phyloP scores from a whole-genome alignment of 2,113 vertebrate species.

The Balaeniceps rex region DNA sequence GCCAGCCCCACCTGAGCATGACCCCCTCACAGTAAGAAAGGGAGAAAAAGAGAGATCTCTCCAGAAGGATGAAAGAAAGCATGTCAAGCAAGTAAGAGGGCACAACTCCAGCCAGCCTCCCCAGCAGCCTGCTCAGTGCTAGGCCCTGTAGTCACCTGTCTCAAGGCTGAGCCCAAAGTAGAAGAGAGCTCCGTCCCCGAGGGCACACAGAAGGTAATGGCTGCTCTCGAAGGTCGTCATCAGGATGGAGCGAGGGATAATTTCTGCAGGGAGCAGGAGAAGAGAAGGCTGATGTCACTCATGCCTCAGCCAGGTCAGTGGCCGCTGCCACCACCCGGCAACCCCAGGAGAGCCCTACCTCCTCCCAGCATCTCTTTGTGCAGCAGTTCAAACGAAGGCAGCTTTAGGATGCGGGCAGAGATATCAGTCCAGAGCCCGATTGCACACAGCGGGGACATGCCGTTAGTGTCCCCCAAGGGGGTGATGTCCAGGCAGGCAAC shows the following conservation, averaged over 20 bases:
- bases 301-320: fast-evolving
- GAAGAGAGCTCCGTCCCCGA: constrained; percentile 98
- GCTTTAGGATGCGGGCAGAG: constrained; percentile 91
- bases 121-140: neutral
- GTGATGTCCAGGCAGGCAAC: constrained; percentile 98
- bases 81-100: neutral
- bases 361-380: constrained; percentile 99
- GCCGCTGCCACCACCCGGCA: neutral
- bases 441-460: constrained; percentile 91
- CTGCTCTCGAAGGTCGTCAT: constrained; percentile 99
- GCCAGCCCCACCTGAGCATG: neutral
- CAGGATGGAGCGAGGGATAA: constrained; percentile 97
- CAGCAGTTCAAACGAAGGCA: constrained; percentile 91
- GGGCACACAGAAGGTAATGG: constrained; percentile 94
- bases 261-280: constrained; percentile 75
- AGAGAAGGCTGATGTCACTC: neutral
- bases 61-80: neutral
- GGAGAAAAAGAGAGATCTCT: neutral
- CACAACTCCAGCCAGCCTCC: neutral
- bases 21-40: neutral
- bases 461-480: constrained; percentile 83
- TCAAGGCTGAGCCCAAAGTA: constrained; percentile 95
- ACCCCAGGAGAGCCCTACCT: constrained; percentile 74
- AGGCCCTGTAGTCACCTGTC: constrained; percentile 72
- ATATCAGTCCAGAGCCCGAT: constrained; percentile 99